These are phyloP conservation scores for Meloidogyne chitwoodi DNA, from an alignment of 1,140 invertebrate genomes.

Conservation along the genomic window DNA sequence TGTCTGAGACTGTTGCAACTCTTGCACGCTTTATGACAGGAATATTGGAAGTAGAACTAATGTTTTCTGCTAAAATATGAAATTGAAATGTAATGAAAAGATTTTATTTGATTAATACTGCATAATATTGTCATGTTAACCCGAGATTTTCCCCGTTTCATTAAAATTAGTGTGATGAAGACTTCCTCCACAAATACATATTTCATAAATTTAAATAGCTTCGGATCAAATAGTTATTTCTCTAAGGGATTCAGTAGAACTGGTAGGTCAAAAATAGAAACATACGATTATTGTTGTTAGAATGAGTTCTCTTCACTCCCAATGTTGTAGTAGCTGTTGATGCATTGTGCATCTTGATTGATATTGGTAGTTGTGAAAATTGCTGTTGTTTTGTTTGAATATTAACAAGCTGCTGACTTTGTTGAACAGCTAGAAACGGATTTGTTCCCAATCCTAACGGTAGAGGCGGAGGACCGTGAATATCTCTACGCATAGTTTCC, in stretches of 20 bases:
- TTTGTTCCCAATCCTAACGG: neutral
- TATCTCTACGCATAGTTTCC: slow-evolving; percentile 12
- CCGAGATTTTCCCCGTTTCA: too few species aligned
- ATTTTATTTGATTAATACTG: too few species aligned
- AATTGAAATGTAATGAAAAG: neutral
- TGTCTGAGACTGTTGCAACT: neutral
- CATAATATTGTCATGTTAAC: too few species aligned
- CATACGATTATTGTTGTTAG: neutral
- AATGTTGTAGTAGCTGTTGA: neutral
- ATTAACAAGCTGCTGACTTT: neutral
- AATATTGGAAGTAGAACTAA: neutral
- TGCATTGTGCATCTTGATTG: neutral
- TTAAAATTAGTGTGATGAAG: too few species aligned
- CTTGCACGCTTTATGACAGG: neutral
- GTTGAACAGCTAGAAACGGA: neutral
- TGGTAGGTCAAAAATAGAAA: neutral
- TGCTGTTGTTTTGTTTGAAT: neutral
- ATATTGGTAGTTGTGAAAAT: neutral
- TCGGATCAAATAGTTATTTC: too few species aligned
- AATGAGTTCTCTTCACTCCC: neutral
- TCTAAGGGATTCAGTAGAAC: too few species aligned
- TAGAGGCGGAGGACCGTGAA: slow-evolving; percentile 5
- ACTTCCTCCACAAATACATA: too few species aligned
- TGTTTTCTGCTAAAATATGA: neutral
- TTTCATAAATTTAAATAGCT: too few species aligned